Conservation (phyloP, 2,888 invertebrate genomes). For the Philonicus albiceps region DNA sequence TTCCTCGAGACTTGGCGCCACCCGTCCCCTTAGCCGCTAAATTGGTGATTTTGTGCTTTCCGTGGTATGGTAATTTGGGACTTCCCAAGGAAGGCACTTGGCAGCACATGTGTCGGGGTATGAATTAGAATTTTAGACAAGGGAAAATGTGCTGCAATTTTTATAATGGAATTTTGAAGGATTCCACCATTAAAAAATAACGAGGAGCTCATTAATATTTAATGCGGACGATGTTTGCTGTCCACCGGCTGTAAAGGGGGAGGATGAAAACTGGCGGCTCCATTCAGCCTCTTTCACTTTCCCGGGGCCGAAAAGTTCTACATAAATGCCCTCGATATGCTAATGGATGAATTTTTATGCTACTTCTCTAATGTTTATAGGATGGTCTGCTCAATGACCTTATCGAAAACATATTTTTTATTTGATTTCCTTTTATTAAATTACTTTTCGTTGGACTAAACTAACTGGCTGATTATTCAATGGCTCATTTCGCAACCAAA, state of each 20-base stretch:
- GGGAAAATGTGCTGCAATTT: constrained; percentile 46
- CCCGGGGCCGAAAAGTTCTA: not conserved
- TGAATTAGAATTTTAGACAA: constrained; percentile 47
- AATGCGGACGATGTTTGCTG: constrained; percentile 38
- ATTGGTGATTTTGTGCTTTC: constrained; percentile 27
- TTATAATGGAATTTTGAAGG: constrained; percentile 47
- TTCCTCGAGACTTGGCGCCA: not conserved
- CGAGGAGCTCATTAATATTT: constrained; percentile 46
- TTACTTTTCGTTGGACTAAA: not conserved
- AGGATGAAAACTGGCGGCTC: not conserved
- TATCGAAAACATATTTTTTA: constrained; percentile 19
- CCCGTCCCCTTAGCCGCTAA: not conserved
- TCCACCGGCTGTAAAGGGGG: constrained; percentile 4
- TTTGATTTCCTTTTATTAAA: not conserved
- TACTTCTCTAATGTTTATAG: not conserved
- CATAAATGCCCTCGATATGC: not conserved
- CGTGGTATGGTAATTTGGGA: constrained; percentile 35
- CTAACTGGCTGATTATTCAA: not conserved
- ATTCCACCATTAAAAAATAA: constrained; percentile 44
- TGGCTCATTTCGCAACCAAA: not conserved
- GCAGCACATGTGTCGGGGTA: constrained; percentile 47
- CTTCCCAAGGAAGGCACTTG: constrained; percentile 31
- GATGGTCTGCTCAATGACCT: not conserved
- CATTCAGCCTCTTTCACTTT: not conserved
- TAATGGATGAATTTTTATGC: constrained; percentile 23